Conservation (phyloP, 2,888 invertebrate species). For the Tetrapedia diversipes region DNA sequence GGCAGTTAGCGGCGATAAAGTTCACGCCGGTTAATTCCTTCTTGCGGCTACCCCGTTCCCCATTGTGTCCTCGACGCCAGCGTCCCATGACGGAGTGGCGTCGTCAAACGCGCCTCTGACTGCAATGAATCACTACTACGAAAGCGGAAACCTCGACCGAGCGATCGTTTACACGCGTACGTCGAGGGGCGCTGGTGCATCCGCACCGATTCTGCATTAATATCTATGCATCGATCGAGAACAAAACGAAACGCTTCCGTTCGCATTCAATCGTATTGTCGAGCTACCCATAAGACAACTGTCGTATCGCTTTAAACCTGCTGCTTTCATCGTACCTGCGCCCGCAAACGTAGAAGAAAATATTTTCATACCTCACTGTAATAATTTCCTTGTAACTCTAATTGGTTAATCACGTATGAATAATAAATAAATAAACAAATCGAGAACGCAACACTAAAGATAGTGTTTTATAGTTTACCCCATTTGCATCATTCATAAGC, state of each 20-base stretch:
- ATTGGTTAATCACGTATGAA: no score
- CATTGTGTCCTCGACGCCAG: conserved; percentile 60
- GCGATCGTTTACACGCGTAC: conserved; percentile 38
- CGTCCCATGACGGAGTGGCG: conserved; percentile 50
- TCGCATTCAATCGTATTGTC: neutral
- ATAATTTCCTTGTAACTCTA: no score
- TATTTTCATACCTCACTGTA: no score
- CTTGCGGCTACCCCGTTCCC: conserved; percentile 44
- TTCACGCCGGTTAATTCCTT: conserved; percentile 55
- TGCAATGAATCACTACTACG: conserved; percentile 54
- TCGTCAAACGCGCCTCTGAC: conserved; percentile 48
- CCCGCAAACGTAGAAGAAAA: no score
- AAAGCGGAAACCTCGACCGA: conserved; percentile 41
- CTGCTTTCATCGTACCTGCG: no score
- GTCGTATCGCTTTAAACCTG: no score
- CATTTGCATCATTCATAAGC: no score
- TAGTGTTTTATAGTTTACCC: no score
- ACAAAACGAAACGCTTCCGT: conserved; percentile 23
- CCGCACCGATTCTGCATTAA: conserved; percentile 10
- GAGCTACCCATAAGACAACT: conserved; percentile 7
- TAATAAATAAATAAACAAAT: no score
- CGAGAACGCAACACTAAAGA: no score
- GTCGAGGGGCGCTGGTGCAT: conserved; percentile 20
- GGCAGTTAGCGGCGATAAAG: conserved; percentile 38
- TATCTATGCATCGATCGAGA: neutral